Conservation (phyloP, 1,140 invertebrate genomes). For the Sitophilus oryzae region DNA sequence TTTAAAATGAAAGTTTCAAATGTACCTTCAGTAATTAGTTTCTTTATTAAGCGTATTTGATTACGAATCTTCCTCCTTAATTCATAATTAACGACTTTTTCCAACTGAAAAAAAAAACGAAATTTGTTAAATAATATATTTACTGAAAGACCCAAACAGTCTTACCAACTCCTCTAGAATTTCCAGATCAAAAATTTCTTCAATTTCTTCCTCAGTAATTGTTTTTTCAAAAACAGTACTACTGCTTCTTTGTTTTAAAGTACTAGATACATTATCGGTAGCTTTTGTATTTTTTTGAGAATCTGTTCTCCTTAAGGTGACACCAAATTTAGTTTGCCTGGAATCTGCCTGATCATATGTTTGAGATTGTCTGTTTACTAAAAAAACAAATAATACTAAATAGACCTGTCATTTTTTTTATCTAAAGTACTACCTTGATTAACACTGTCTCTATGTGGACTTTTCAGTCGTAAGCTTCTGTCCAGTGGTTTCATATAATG, state of each 20-base stretch:
- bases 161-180: conserved; percentile 62
- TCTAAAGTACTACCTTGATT: conserved; percentile 6
- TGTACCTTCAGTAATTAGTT: conserved; percentile 48
- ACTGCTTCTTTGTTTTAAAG: conserved; percentile 32
- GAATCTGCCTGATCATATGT: conserved; percentile 24
- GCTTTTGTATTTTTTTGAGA: conserved; percentile 44
- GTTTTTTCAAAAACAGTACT: too few species aligned
- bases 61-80: conserved; percentile 65
- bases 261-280: conserved; percentile 27
- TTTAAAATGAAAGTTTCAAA: conserved; percentile 31
- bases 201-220: conserved; percentile 51
- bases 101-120: conserved; percentile 53
- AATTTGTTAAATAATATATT: too few species aligned
- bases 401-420: background rate
- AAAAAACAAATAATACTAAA: background rate
- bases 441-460: conserved; percentile 32
- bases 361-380: conserved; percentile 4
- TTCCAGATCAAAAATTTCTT: conserved; percentile 63
- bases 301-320: conserved; percentile 53
- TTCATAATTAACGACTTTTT: conserved; percentile 67
- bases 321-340: conserved; percentile 56
- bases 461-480: conserved; percentile 33
- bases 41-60: conserved; percentile 64
- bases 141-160: too few species aligned
- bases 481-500: conserved; percentile 41